Evolutionary conservation across 2,797 vertebrate genomes (phyloP), one percentile per base, ranked within the genome.

Genomic region (Percopsis omiscomaycus): DNA sequence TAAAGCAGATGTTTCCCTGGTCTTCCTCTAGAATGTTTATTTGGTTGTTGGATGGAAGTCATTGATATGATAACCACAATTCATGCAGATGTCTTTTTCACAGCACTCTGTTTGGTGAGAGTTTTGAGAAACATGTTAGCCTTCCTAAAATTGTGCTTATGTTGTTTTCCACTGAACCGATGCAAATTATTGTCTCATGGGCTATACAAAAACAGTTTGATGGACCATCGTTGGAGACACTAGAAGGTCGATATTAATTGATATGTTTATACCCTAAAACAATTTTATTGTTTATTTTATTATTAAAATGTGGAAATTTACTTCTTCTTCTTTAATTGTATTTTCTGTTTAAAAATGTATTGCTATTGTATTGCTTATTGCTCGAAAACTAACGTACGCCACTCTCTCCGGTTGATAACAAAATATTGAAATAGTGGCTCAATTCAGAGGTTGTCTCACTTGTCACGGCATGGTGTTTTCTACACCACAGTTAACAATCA

Each of bases 81-180:
- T 15, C 2, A 47, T 48, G 16, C 10, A 9, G 22, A 15, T 16
- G 29, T n/a, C 28, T n/a, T 16, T 32, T 64, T 5, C 45, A n/a
- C 48, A 60, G 16, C 11, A 48, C 44, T 55, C 29, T 55, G 54
- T 52, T 52, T 52, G 50, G 15, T 55, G 12, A 32, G 12, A 30
- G 28, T 4, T 30, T 30, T 55, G 53, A 30, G 13, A 4, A 32
- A 8, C 2, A 52, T 10, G 8, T 28, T 10, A 44, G 28, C 37
- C 45, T 59, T 59, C 1, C 4, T 6, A 55, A 55, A n/a, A 37
- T 37, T 37, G 32, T 55, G 11, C 30, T 14, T 37, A 1, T 4
- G n/a, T 55, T 32, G 3, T 55, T 13, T 32, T 5, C 12, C 12
- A 51, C n/a, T 51, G n/a, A 16, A 51, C 4, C 2, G 45, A 46